These are phyloP conservation scores for Brachionus manjavacas DNA, from an alignment of 1,140 invertebrate genomes.

Conservation along the genomic window DNA sequence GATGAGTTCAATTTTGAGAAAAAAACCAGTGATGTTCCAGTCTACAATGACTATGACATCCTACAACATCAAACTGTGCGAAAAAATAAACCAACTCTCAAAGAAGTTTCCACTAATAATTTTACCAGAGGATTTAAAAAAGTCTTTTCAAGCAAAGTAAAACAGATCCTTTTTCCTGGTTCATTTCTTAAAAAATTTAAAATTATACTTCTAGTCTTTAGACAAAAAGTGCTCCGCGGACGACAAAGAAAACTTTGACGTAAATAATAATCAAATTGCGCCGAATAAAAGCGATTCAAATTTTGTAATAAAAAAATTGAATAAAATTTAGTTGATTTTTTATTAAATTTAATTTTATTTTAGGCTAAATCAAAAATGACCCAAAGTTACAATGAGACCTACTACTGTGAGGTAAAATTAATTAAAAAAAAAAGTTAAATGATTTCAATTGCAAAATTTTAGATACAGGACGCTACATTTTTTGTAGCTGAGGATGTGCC, in stretches of 20 bases:
- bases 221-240: background rate
- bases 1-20: background rate
- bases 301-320: background rate
- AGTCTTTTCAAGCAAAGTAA: constrained; percentile 26
- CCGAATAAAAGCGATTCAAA: background rate
- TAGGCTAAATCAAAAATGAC: background rate
- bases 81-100: background rate
- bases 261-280: background rate
- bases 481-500: background rate
- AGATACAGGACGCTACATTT: constrained; percentile 6
- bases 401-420: background rate
- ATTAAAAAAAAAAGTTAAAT: background rate
- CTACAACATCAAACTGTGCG: background rate
- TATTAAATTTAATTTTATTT: background rate
- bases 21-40: background rate
- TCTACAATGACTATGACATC: constrained; percentile 27
- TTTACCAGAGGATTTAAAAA: constrained; percentile 3
- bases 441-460: background rate
- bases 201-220: background rate
- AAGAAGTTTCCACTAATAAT: constrained; percentile 6
- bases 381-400: background rate
- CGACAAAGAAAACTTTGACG: constrained; percentile 1
- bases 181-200: background rate
- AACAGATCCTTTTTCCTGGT: too few relatives aligned
- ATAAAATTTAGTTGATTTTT: background rate